Base-by-base conservation (phyloP, 2,113 vertebrate genomes). In the Phaethornis superciliosus region DNA sequence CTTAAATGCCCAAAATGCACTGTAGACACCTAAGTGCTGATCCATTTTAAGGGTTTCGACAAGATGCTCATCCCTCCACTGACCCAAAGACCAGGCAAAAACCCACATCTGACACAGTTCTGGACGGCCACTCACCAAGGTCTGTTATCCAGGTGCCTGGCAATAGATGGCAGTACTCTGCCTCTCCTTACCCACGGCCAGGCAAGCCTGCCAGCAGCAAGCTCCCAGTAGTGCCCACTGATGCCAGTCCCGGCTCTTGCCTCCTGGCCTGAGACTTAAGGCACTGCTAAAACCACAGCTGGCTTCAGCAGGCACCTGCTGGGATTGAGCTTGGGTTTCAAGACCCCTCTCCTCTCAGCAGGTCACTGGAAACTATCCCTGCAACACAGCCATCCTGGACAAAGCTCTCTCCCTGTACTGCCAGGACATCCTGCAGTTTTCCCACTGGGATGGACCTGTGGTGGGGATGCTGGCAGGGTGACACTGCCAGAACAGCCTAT, bases 161-260 rank as follows among this genome's bases (percentile, higher is more conserved):
- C 97, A 95, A 96, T 86, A 97, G 97, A 96, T 96, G 97, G 97
- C 97, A 97, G 94, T 90, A 69, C 94, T 72, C 92, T 89, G 95
- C 93, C 94, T 94, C 85, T 91, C 78, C 96, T 87, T 78, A 33
- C 74, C 26, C 59, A 17, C 1, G 52, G 79, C 76, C 42, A 51
- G 30, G 54, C 44, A 63, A 80, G 22, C 75, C 72, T 82, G 77
- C 37, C 54, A 78, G 89, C 94, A 82, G 91, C 82, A 40, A 77
- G 7, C 28, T 51, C 81, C 16, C 1, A 0, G 44, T 42, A 10
- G 14, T 12, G 18, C 40, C 81, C 54, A 11, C 30, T 0, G 9
- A 37, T 54, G 75, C 56, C 86, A 79, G 52, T 30, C 23, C 17
- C 12, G 78, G 76, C 68, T 63, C 40, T 74, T 35, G 37, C 33